phyloP scores from a whole-genome alignment of 2,113 vertebrate species.

The Sminthopsis crassicaudata region DNA sequence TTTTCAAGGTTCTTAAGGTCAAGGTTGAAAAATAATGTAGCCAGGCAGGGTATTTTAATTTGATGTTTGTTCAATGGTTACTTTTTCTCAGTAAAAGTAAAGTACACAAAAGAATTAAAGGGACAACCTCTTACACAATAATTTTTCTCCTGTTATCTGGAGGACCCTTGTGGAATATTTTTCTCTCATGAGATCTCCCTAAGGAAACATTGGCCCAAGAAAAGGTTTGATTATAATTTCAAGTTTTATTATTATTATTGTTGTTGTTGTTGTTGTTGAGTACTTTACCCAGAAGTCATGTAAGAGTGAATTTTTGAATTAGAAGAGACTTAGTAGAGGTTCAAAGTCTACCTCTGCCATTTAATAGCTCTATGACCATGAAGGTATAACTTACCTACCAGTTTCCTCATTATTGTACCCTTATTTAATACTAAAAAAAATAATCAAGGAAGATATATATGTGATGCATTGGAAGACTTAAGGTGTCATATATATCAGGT shows the following conservation, averaged over 20 bases:
- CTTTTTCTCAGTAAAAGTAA: constrained; percentile 31
- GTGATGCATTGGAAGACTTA: neutral
- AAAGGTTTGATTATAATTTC: neutral
- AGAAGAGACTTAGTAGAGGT: neutral
- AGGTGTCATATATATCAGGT: neutral
- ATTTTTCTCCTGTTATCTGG: constrained; percentile 9
- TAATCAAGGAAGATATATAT: neutral
- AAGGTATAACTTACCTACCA: neutral
- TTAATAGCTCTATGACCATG: neutral
- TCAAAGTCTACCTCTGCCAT: neutral
- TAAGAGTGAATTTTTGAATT: neutral
- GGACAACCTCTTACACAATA: neutral
- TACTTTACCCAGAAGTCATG: neutral
- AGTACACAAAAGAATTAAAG: constrained; percentile 15
- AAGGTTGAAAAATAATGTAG: constrained; percentile 57
- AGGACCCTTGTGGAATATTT: neutral
- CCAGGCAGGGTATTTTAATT: constrained; percentile 72
- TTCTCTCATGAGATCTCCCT: neutral
- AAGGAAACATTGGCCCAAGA: constrained; percentile 9
- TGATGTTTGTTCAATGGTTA: constrained; percentile 54
- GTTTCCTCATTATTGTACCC: neutral
- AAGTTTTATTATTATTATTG: neutral
- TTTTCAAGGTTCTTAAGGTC: constrained; percentile 77
- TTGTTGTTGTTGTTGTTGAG: neutral
- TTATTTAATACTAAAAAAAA: neutral